Evolutionary conservation across 2,113 vertebrate species (phyloP).

Genomic region (Siniperca chuatsi): DNA sequence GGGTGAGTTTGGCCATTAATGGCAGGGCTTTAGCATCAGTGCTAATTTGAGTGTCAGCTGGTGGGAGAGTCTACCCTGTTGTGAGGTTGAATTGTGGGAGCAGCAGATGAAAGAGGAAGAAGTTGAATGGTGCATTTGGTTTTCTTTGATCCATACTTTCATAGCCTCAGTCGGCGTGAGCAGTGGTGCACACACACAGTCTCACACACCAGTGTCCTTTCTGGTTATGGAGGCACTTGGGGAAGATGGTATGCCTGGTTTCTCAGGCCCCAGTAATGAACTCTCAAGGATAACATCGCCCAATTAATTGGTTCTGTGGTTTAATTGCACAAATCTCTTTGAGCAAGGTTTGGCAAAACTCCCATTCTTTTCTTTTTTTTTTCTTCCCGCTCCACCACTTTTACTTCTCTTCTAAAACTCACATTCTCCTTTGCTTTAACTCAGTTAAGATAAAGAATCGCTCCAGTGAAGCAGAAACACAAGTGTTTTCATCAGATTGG

Average conservation of each 20-base stretch:
- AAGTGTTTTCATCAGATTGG: slow-evolving; percentile 56
- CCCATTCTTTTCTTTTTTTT: slow-evolving; percentile 35
- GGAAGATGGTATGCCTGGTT: slow-evolving; percentile 56
- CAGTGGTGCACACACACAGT: neutral
- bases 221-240: slow-evolving; percentile 56
- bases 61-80: slow-evolving; percentile 70
- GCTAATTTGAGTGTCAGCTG: slow-evolving; percentile 78
- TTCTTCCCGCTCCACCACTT: slow-evolving; percentile 19
- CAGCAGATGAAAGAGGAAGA: slow-evolving; percentile 70
- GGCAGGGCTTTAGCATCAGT: slow-evolving; percentile 54
- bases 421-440: slow-evolving; percentile 57
- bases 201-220: slow-evolving; percentile 46
- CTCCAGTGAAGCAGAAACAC: slow-evolving; percentile 72
- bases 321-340: slow-evolving; percentile 73
- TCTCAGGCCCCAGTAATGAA: slow-evolving; percentile 77
- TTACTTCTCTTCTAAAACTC: slow-evolving; percentile 45
- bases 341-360: slow-evolving; percentile 66
- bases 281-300: slow-evolving; percentile 68
- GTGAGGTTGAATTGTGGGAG: slow-evolving; percentile 71
- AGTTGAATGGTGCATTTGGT: slow-evolving; percentile 62
- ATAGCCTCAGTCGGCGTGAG: slow-evolving; percentile 26
- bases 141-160: slow-evolving; percentile 62
- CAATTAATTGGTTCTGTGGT: slow-evolving; percentile 72
- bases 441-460: slow-evolving; percentile 62
- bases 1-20: slow-evolving; percentile 42